phyloP scores from a whole-genome alignment of 2,113 vertebrate genomes.

The Hiodon tergisus region DNA sequence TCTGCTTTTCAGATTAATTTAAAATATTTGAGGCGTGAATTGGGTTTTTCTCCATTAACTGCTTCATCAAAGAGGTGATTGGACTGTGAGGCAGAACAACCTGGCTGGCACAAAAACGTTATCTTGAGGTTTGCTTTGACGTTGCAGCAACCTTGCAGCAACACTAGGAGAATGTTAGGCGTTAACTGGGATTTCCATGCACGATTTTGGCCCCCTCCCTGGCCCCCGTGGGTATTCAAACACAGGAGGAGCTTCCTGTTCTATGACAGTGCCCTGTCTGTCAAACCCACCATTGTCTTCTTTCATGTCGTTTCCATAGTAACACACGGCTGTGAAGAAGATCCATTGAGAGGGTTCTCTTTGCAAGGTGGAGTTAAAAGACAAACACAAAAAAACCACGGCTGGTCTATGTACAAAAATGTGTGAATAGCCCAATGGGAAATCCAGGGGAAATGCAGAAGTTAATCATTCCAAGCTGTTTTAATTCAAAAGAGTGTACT shows the following conservation, averaged over 20 bases:
- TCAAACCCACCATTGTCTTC: slow-evolving; percentile 36
- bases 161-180: background rate
- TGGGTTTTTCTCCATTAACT: no score
- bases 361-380: slow-evolving; percentile 24
- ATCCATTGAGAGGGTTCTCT: slow-evolving; percentile 39
- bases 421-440: background rate
- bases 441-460: background rate
- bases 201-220: background rate
- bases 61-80: no score
- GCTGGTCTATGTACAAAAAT: background rate
- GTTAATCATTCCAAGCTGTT: no score
- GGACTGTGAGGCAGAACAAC: no score
- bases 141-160: no score
- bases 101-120: no score
- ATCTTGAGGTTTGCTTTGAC: no score
- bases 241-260: slow-evolving; percentile 12
- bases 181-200: background rate
- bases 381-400: background rate
- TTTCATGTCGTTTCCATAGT: slow-evolving; percentile 55
- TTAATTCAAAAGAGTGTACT: background rate
- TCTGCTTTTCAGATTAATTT: no score
- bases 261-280: slow-evolving; percentile 47
- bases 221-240: background rate
- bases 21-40: no score
- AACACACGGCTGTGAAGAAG: slow-evolving; percentile 50